phyloP scores from a whole-genome alignment of 1,140 invertebrate species.

The Drosophila lini region DNA sequence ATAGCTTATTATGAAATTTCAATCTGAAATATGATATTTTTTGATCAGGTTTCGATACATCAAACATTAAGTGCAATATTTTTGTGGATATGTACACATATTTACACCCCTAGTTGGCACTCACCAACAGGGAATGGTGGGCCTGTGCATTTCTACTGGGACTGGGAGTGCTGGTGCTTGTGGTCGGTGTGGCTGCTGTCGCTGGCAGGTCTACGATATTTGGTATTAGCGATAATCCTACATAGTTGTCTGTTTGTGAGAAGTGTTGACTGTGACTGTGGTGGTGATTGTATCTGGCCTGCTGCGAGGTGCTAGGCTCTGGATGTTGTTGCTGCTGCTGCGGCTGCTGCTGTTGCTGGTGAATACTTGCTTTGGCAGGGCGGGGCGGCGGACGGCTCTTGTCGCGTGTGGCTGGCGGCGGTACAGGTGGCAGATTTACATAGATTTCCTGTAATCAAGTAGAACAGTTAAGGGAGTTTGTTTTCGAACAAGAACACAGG shows the following conservation, averaged over 20 bases:
- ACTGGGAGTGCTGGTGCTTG: conserved; percentile 25
- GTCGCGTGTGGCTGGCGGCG: conserved; percentile 70
- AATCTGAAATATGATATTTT: too few species aligned
- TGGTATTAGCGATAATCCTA: conserved; percentile 79
- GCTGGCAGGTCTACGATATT: conserved; percentile 73
- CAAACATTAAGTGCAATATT: neutral
- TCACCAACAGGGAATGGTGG: conserved; percentile 72
- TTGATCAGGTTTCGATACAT: neutral
- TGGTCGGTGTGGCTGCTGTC: conserved; percentile 32
- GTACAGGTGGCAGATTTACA: conserved; percentile 80
- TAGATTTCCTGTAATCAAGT: conserved; percentile 74
- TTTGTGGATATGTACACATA: neutral
- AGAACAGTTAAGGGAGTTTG: neutral
- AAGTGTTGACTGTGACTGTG: conserved; percentile 61
- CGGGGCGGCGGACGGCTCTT: conserved; percentile 71
- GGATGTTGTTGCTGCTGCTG: conserved; percentile 48
- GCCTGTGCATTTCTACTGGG: conserved; percentile 62
- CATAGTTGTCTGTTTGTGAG: conserved; percentile 81
- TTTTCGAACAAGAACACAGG: neutral
- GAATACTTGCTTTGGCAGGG: conserved; percentile 82
- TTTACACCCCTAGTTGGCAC: conserved; percentile 21
- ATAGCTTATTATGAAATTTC: too few species aligned
- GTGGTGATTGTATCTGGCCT: conserved; percentile 60
- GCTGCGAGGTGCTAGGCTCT: conserved; percentile 73
- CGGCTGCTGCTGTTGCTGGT: conserved; percentile 54